Base-by-base conservation (phyloP, 2,113 vertebrate species). In the Physeter macrocephalus region DNA sequence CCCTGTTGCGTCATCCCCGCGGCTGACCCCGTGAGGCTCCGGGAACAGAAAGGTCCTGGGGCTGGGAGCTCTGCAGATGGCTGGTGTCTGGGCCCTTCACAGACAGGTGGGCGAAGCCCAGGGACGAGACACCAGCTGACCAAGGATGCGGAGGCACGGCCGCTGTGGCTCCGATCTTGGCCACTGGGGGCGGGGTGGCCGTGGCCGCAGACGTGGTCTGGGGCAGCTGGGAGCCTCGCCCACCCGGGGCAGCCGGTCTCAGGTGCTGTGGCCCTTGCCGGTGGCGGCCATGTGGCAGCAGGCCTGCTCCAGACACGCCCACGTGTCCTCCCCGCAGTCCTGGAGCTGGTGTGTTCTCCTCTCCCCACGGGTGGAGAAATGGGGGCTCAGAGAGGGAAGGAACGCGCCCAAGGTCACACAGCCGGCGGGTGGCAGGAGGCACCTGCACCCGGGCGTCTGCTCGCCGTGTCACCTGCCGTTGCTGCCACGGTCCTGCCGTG, bases 61-160 rank as follows among this genome's bases (percentile, higher is more conserved):
- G 4, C 62, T 29, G 11, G 67, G n/a, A 49, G n/a, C n/a, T 86
- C 67, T 8, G 0, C 9, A 31, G 43, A 78, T 1, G 13, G 41
- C 62, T 20, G 71, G n/a, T 20, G 29, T n/a, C 29, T 25, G 43
- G 20, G 25, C 25, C 77, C 54, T 89, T 71, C 80, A 78, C 23
- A 54, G n/a, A 9, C 0, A 0, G 27, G 17, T 13, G 17, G 41
- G 49, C 49, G 17, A 52, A 52, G 49, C 49, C 49, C 52, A 52
- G 20, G 39, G n/a, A 34, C 3, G 18, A 71, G 49, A 75, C 0
- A 0, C 3, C 43, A 34, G 25, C 43, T 57, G 36, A 4, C 49
- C 6, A 8, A 0, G 49, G 57, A 39, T 34, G 17, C 1, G 1
- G 36, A 34, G 5, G 49, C 31, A 15, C 0, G 2, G 64, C 23